Conservation (phyloP, 1,140 invertebrate genomes). For the Neelides sp. region DNA sequence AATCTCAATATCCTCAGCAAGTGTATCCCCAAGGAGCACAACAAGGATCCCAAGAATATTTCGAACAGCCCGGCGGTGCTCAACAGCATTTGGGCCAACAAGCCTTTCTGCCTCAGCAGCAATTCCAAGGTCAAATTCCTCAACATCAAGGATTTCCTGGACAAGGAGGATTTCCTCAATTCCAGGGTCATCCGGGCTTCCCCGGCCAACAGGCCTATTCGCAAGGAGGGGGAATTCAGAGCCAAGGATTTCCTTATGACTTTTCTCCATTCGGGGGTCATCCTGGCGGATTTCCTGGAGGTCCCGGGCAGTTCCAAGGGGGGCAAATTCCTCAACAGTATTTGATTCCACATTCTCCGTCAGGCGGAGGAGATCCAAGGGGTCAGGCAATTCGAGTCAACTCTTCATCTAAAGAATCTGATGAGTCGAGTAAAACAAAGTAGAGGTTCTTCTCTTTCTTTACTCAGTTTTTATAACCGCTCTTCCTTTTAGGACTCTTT, state of each 20-base stretch:
- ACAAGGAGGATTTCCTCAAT: constrained; percentile 6
- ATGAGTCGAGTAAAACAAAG: constrained; percentile 1
- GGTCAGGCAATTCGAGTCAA: not conserved
- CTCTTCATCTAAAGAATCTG: constrained; percentile 1
- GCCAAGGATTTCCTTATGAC: constrained; percentile 14
- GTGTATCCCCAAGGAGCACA: not conserved
- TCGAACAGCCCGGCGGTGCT: not conserved
- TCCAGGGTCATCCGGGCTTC: constrained; percentile 4
- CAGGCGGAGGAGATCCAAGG: not conserved
- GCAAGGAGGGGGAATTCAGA: not conserved
- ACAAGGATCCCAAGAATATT: not conserved
- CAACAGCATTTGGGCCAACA: not conserved
- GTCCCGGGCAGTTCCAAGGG: not conserved
- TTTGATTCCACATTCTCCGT: too few species aligned
- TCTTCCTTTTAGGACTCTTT: too few species aligned
- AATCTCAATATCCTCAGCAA: not conserved
- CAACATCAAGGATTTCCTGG: constrained; percentile 7
- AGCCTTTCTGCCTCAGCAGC: not conserved
- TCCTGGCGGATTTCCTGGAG: constrained; percentile 10
- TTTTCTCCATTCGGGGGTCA: constrained; percentile 9
- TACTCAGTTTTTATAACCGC: too few species aligned
- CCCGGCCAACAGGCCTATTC: not conserved
- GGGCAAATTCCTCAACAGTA: constrained; percentile 10
- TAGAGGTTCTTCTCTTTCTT: too few species aligned
- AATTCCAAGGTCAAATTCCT: constrained; percentile 3